phyloP scores from a whole-genome alignment of 2,888 invertebrate genomes.

The Athalia rosae region DNA sequence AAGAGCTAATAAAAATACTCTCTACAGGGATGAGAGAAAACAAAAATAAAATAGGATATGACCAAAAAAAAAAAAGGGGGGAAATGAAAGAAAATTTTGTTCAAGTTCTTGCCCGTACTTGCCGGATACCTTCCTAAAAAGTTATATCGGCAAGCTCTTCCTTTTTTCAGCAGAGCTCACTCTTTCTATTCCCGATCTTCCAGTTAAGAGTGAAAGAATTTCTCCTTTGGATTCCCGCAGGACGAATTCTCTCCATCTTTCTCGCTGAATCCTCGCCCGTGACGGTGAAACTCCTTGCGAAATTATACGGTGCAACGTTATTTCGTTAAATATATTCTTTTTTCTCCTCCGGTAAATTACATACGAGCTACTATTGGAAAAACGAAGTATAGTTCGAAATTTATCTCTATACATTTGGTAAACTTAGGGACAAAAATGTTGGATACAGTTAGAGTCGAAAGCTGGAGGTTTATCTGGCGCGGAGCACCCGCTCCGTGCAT shows the following conservation, averaged over 20 bases:
- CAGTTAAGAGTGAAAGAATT: constrained; percentile 31
- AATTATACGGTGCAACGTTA: constrained; percentile 15
- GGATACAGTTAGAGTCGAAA: no score
- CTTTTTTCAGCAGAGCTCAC: neutral
- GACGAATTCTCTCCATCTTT: neutral
- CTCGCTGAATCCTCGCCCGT: no score
- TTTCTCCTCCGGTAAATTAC: constrained; percentile 2
- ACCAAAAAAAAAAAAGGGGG: neutral
- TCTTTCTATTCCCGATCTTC: neutral
- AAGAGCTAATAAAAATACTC: neutral
- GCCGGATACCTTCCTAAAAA: neutral
- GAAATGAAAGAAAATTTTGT: neutral
- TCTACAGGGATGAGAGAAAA: neutral
- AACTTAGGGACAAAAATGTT: no score
- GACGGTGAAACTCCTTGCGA: no score
- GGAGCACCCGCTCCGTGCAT: no score
- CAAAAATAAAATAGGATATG: neutral
- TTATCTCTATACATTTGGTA: no score
- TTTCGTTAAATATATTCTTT: neutral
- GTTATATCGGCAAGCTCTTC: neutral
- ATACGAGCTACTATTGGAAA: neutral
- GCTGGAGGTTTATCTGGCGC: no score
- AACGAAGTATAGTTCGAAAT: no score
- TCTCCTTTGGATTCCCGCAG: constrained; percentile 11
- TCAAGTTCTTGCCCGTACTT: no score